Evolutionary conservation across 1,140 invertebrate species (phyloP).

Genomic region (Tribolium madens): DNA sequence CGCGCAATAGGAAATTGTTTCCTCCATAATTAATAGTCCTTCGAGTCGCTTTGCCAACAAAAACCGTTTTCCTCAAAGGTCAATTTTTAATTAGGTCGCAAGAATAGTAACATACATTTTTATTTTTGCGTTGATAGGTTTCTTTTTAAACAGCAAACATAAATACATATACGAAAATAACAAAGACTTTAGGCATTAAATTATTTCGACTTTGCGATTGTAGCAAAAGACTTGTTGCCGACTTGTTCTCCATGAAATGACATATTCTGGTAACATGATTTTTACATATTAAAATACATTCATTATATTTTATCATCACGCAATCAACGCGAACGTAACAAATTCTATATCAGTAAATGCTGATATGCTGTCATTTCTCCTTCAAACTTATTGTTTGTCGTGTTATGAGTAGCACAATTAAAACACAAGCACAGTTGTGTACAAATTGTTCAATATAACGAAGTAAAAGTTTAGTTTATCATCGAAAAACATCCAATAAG

Average conservation of each 20-base stretch:
- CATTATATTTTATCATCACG: background rate
- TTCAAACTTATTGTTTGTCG: too few relatives aligned
- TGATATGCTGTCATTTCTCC: background rate
- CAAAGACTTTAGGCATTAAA: background rate
- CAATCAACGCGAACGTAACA: background rate
- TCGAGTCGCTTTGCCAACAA: background rate
- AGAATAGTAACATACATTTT: background rate
- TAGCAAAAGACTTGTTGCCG: too few relatives aligned
- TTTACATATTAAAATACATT: background rate
- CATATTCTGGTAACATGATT: background rate
- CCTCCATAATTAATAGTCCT: slow-evolving; percentile 29
- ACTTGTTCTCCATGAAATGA: background rate
- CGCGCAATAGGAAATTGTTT: slow-evolving; percentile 30
- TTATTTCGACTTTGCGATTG: background rate
- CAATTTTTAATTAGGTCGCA: slow-evolving; percentile 22
- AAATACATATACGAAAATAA: background rate
- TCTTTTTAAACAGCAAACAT: background rate
- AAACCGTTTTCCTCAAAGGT: background rate
- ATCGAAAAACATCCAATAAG: background rate
- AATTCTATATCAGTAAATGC: background rate
- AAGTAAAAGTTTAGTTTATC: background rate
- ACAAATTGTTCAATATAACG: background rate
- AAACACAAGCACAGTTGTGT: too few relatives aligned
- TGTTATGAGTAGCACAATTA: too few relatives aligned
- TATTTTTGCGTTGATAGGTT: background rate